Conservation (phyloP, 2,113 vertebrate genomes). For the Phaetusa simplex region DNA sequence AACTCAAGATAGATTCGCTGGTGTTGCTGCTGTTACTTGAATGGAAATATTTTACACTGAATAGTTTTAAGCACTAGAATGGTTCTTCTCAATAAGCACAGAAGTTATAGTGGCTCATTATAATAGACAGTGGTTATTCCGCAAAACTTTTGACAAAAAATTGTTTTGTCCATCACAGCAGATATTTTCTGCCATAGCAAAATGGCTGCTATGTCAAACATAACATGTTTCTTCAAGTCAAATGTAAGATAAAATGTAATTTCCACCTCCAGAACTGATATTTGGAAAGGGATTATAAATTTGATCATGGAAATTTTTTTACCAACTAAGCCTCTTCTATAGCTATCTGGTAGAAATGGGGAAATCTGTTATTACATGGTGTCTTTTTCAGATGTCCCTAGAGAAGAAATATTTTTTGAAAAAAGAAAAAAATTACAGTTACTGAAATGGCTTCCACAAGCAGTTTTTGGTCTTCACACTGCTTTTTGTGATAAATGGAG, state of each 20-base stretch:
- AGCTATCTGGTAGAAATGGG: background rate
- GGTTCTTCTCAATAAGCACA: background rate
- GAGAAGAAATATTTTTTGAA: background rate
- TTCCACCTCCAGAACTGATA: background rate
- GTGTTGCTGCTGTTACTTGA: background rate
- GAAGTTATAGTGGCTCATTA: background rate
- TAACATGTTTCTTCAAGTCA: background rate
- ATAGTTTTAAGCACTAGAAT: background rate
- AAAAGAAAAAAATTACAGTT: background rate
- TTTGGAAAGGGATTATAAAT: background rate
- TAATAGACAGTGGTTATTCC: background rate
- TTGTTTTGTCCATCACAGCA: background rate
- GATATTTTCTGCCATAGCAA: background rate
- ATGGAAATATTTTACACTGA: background rate
- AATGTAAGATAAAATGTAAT: background rate
- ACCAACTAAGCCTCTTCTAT: background rate
- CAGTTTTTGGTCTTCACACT: background rate
- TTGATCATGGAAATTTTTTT: background rate
- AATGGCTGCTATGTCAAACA: background rate
- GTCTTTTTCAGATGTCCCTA: background rate
- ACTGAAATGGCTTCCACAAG: background rate
- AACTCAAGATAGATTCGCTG: background rate
- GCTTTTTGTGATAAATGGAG: background rate
- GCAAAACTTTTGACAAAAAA: background rate
- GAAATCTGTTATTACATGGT: background rate